Evolutionary conservation across 2,888 invertebrate species (phyloP), one percentile per base, ranked within the genome.

Genomic region (Thymelicus lineola): DNA sequence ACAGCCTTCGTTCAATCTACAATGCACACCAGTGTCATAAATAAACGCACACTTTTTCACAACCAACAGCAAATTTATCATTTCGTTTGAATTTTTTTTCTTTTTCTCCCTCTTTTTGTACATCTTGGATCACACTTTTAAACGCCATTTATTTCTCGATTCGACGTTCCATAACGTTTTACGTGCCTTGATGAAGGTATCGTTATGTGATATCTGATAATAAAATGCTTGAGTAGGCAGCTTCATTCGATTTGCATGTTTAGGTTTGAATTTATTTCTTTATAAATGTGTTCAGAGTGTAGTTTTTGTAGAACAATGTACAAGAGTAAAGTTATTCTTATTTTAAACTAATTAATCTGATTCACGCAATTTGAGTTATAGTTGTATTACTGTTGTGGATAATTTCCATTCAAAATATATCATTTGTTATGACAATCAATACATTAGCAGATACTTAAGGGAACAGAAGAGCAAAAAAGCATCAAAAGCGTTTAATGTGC

Each of bases 91-190:
- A 10, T 80, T 86, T 91, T 90, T 90, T 87, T 86, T 83, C 82
- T 79, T 84, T 80, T 85, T 80, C 82, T 80, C 83, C 85, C 82
- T 82, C 81, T 85, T 89, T 90, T 89, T 89, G 87, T 89, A 89
- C 90, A 89, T 90, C 91, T 92, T 88, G 87, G 86, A 91, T 92
- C 90, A 91, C 91, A 90, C 91, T 89, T 92, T 90, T 89, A 86
- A 91, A 89, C 85, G 86, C 85, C 89, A 91, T 92, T 93, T 91
- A 92, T 91, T 89, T 88, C 83, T 82, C 82, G 82, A 82, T 85
- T 89, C 87, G 87, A 86, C 86, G 84, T 86, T 85, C 85, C 85
- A 83, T 89, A 83, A 84, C 85, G 85, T 86, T 86, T 84, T 83
- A 82, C 83, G 83, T 80, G 78, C 79, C 76, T 85, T 90, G 90